These are phyloP conservation scores for Osmerus mordax DNA, from an alignment of 2,113 vertebrate genomes.

Conservation along the genomic window DNA sequence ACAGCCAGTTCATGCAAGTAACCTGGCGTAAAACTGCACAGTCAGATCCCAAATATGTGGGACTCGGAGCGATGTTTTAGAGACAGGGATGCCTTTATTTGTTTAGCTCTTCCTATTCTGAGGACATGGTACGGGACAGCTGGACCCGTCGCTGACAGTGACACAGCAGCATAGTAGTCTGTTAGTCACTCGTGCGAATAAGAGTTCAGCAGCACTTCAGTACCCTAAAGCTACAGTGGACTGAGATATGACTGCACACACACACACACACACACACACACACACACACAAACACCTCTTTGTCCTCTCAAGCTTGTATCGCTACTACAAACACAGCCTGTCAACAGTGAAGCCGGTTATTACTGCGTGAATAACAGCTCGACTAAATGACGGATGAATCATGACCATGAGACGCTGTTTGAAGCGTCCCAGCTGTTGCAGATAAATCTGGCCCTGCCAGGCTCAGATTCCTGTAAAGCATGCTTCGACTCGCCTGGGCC, in stretches of 20 bases:
- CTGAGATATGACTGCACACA: background rate
- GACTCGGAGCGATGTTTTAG: background rate
- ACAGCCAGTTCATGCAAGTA: constrained; percentile 44
- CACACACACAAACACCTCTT: constrained; percentile 5
- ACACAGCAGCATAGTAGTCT: too few relatives aligned
- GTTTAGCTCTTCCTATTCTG: too few relatives aligned
- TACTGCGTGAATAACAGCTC: constrained; percentile 6
- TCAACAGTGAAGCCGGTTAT: constrained; percentile 3
- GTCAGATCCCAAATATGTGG: constrained; percentile 43
- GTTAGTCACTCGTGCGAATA: too few relatives aligned
- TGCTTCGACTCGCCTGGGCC: constrained; percentile 20
- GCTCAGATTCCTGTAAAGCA: constrained; percentile 30
- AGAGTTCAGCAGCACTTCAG: too few relatives aligned
- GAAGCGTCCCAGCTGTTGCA: constrained; percentile 32
- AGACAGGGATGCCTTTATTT: background rate
- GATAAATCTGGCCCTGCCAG: constrained; percentile 28
- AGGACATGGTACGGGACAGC: too few relatives aligned
- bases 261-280: background rate
- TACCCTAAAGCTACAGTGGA: too few relatives aligned
- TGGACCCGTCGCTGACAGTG: too few relatives aligned
- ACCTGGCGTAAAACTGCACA: constrained; percentile 49
- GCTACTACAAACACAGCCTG: background rate
- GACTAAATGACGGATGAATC: constrained; percentile 14
- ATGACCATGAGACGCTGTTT: constrained; percentile 8
- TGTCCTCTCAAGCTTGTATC: constrained; percentile 8